These are phyloP conservation scores for Phrynocephalus guinanensis DNA, from an alignment of 2,797 vertebrate species.

Conservation along the genomic window DNA sequence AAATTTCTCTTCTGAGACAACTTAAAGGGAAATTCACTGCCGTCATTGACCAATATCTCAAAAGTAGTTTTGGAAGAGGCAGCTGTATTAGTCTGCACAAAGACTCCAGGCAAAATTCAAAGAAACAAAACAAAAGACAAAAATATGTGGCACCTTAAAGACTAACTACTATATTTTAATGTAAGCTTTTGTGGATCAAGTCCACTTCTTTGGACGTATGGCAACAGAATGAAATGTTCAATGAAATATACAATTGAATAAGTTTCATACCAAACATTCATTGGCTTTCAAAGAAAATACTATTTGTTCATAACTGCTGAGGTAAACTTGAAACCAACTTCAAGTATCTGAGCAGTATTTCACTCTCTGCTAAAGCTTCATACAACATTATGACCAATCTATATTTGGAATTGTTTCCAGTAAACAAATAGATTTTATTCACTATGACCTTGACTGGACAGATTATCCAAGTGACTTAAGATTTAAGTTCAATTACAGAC, in stretches of 20 bases:
- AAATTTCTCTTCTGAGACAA: not conserved
- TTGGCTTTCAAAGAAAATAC: too few relatives aligned
- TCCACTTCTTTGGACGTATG: too few relatives aligned
- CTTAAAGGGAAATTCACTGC: not conserved
- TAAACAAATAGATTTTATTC: conserved; percentile 14
- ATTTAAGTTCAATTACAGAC: conserved; percentile 30
- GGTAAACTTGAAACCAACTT: not conserved
- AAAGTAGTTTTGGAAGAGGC: not conserved
- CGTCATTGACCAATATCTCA: not conserved
- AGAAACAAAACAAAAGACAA: too few relatives aligned
- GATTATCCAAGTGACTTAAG: conserved; percentile 23
- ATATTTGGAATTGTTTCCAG: conserved; percentile 1
- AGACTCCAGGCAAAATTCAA: too few relatives aligned
- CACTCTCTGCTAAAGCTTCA: not conserved
- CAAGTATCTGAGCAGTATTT: not conserved
- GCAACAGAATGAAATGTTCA: too few relatives aligned
- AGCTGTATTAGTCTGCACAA: too few relatives aligned
- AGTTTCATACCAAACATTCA: too few relatives aligned
- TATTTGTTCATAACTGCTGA: not conserved
- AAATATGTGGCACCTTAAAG: too few relatives aligned
- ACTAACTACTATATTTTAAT: too few relatives aligned
- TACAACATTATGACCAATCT: conserved; percentile 3
- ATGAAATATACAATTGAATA: too few relatives aligned
- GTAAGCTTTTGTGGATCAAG: too few relatives aligned
- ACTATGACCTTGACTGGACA: not conserved